Evolutionary conservation across 2,113 vertebrate species (phyloP).

Genomic region (Micromys minutus): DNA sequence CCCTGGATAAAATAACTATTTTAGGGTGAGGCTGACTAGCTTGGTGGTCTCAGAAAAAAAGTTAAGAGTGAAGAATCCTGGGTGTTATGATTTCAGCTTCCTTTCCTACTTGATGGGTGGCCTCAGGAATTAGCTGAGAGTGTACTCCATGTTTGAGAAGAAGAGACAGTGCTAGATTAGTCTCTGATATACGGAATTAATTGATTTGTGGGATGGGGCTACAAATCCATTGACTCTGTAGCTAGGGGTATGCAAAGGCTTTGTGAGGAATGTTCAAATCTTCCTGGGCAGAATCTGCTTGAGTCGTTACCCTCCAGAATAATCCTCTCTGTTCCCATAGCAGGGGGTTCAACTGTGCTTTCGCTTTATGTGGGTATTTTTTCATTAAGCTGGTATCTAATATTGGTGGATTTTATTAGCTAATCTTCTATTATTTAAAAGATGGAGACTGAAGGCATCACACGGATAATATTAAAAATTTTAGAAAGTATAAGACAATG

Average conservation of each 20-base stretch:
- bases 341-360: not conserved
- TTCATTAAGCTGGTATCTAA: no score
- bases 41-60: constrained; percentile 65
- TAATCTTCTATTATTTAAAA: not conserved
- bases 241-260: not conserved
- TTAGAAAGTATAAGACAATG: not conserved
- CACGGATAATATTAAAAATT: not conserved
- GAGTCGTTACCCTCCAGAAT: not conserved
- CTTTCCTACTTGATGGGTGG: constrained; percentile 74
- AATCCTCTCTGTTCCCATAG: not conserved
- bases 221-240: not conserved
- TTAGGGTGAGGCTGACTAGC: constrained; percentile 51
- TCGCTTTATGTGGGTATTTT: not conserved
- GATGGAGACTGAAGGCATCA: not conserved
- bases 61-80: constrained; percentile 16
- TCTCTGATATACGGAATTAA: not conserved
- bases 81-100: constrained; percentile 51
- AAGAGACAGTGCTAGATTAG: not conserved
- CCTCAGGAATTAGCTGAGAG: not conserved
- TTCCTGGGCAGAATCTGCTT: not conserved
- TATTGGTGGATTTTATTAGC: not conserved
- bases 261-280: not conserved
- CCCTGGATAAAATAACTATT: constrained; percentile 54
- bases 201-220: not conserved
- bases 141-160: not conserved